A percentile compares a stretch with the other conserved stretches of the same genome.
These are phyloP conservation scores for Polylopha cassiicola DNA, from an alignment of 2,888 invertebrate species.

Conservation along the genomic window DNA sequence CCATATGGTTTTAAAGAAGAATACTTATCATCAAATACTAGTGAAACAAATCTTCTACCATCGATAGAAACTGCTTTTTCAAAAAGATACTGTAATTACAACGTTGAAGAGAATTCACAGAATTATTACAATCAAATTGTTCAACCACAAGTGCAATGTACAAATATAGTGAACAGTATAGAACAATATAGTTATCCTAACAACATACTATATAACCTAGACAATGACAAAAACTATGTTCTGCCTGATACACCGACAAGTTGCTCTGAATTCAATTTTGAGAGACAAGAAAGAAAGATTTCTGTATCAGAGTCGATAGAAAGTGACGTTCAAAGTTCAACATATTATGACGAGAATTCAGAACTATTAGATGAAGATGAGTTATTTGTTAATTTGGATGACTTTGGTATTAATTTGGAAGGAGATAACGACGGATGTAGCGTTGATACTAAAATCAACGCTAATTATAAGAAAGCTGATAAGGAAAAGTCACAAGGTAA, in stretches of 20 bases:
- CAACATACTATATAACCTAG: constrained; percentile 62
- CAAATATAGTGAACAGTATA: constrained; percentile 48
- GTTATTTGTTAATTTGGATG: constrained; percentile 66
- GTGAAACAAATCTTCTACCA: constrained; percentile 56
- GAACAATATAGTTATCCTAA: constrained; percentile 71
- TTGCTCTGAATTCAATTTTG: constrained; percentile 61
- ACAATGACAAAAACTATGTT: constrained; percentile 52
- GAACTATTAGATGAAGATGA: constrained; percentile 68
- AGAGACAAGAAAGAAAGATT: constrained; percentile 54
- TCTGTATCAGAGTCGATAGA: constrained; percentile 67
- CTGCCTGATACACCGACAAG: constrained; percentile 68
- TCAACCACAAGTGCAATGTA: constrained; percentile 30
- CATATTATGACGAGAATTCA: constrained; percentile 65
- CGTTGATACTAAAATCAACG: constrained; percentile 28
- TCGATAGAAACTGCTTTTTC: constrained; percentile 69
- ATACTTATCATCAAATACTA: constrained; percentile 43
- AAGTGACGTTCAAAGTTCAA: constrained; percentile 62
- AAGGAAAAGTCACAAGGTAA: constrained; percentile 60
- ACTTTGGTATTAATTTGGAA: constrained; percentile 61
- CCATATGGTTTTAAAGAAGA: constrained; percentile 61
- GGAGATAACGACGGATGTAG: constrained; percentile 41
- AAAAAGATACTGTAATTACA: constrained; percentile 55
- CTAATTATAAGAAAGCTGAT: constrained; percentile 41
- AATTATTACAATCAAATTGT: constrained; percentile 29
- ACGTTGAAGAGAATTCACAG: constrained; percentile 37